Base-by-base conservation (phyloP, 2,888 invertebrate genomes). In the Heterodera filipjevi region DNA sequence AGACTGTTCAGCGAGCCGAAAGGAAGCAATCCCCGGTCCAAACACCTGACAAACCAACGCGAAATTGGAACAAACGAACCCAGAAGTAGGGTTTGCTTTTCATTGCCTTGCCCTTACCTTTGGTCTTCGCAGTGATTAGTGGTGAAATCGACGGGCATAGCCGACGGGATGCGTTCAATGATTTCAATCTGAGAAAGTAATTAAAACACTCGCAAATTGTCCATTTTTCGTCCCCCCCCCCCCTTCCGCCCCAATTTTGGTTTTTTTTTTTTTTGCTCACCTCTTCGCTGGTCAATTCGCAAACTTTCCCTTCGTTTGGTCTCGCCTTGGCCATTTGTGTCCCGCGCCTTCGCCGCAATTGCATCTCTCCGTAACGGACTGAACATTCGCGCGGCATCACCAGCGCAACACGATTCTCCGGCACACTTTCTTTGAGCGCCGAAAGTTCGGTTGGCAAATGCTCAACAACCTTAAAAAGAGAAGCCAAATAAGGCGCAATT, bases 351-450 rank as follows among this genome's bases (percentile, higher is more conserved):
- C 78, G 74, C 19, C 82, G 46, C 49, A 82, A 53, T 35, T 77
- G 75, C 82, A 82, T 82, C 35, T 82, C 83, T n/a, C 82, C 83
- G 46, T 71, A 82, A 32, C 80, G 73, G 46, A 77, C 83, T 64
- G 82, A 77, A 53, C 76, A 68, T 27, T 84, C 83, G 30, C 82
- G 82, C 32, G 84, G 84, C 77, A 84, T 80, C 19, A 85, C 82
- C 35, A 84, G 30, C 32, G 81, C 78, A 16, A 77, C 77, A 12
- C 79, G 66, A 66, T 85, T 80, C 12, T 82, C 84, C 22, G 82
- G 80, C 16, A 83, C 77, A 30, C 75, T 79, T 32, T 81, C 76
- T 22, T 81, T 70, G 14, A 49, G 14, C 16, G 49, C 16, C 49
- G 82, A 66, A 39, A 83, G 33, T 44, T 77, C 71, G 10, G 72